Conservation (phyloP, 2,113 vertebrate species). For the Andinoacara biseriatus region DNA sequence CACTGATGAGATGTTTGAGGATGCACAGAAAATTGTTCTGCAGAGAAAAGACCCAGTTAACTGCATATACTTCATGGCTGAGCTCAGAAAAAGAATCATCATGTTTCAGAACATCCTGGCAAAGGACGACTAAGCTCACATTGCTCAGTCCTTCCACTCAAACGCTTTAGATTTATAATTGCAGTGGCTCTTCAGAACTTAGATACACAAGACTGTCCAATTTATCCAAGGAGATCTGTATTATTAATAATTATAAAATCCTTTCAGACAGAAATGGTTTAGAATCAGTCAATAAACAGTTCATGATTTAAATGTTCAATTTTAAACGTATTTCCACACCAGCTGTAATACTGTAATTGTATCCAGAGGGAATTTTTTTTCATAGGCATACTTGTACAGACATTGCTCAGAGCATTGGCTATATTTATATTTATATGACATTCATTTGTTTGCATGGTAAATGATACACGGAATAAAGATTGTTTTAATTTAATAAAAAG, state of each 20-base stretch:
- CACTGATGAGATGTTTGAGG: conserved; percentile 1
- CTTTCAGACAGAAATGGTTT: no score
- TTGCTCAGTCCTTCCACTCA: background rate
- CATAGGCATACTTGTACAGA: no score
- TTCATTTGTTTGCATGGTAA: no score
- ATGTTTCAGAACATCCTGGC: conserved; percentile 14
- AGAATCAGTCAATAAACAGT: no score
- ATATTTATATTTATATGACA: no score
- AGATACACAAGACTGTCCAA: background rate
- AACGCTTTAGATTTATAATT: background rate
- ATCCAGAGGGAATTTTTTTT: no score
- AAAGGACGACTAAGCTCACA: background rate
- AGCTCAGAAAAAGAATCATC: background rate
- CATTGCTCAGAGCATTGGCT: no score
- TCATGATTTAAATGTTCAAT: no score
- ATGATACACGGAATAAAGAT: no score
- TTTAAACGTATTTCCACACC: no score
- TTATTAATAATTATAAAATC: background rate
- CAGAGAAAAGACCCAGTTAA: background rate
- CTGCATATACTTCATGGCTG: conserved; percentile 15
- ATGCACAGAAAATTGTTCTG: background rate
- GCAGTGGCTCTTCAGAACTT: background rate
- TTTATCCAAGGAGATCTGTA: background rate
- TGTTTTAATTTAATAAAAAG: no score
- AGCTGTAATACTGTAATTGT: no score